Conservation (phyloP, 1,140 invertebrate genomes). For the Drosophila grimshawi region DNA sequence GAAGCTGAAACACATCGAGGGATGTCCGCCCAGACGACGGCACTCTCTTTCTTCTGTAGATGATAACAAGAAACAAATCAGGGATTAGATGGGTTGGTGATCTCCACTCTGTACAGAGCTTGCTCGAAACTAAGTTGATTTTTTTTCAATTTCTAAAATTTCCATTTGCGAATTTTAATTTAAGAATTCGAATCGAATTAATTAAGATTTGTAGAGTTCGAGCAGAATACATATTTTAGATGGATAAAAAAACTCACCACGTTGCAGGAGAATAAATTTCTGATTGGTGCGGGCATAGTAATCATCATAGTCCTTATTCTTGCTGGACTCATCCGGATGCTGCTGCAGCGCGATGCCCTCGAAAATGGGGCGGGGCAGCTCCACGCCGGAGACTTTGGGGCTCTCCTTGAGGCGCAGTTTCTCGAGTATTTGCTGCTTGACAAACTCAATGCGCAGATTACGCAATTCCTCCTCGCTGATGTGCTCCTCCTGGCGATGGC, state of each 20-base stretch:
- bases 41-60: slow-evolving; percentile 70
- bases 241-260: slow-evolving; percentile 86
- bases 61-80: background rate
- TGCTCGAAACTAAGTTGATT: too few relatives aligned
- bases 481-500: slow-evolving; percentile 71
- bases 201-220: too few relatives aligned
- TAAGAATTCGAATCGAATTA: too few relatives aligned
- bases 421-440: slow-evolving; percentile 92
- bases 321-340: slow-evolving; percentile 86
- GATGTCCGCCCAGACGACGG: slow-evolving; percentile 84
- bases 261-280: slow-evolving; percentile 90
- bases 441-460: slow-evolving; percentile 89
- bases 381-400: slow-evolving; percentile 87
- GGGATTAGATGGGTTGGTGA: too few relatives aligned
- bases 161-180: too few relatives aligned
- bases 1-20: slow-evolving; percentile 89
- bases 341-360: slow-evolving; percentile 88
- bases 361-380: slow-evolving; percentile 89
- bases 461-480: slow-evolving; percentile 85
- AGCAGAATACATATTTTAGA: background rate
- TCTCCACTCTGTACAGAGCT: too few relatives aligned
- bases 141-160: too few relatives aligned
- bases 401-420: slow-evolving; percentile 90
- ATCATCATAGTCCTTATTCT: slow-evolving; percentile 86
- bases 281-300: slow-evolving; percentile 92